These are phyloP conservation scores for Orgyia antiqua DNA, from an alignment of 2,888 invertebrate genomes.

Conservation along the genomic window DNA sequence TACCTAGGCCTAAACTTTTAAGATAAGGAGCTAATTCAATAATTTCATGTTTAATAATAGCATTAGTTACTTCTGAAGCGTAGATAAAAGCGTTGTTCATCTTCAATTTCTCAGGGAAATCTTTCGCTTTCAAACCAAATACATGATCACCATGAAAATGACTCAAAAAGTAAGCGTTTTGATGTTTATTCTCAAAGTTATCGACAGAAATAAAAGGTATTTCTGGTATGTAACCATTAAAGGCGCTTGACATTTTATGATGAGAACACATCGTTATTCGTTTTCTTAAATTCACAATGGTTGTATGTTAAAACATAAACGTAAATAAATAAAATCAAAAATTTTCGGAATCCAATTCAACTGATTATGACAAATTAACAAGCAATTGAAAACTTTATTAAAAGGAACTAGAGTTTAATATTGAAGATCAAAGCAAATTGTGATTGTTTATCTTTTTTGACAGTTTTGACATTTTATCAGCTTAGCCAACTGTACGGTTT, in stretches of 20 bases:
- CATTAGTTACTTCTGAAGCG: constrained; percentile 17
- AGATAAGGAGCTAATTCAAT: constrained; percentile 8
- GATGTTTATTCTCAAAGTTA: constrained; percentile 68
- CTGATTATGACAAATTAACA: no score
- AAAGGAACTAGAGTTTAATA: no score
- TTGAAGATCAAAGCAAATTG: no score
- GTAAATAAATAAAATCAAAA: no score
- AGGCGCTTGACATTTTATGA: constrained; percentile 47
- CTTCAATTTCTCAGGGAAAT: constrained; percentile 22
- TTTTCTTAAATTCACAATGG: background rate
- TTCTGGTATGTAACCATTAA: constrained; percentile 78
- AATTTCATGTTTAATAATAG: constrained; percentile 14
- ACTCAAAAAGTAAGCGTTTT: constrained; percentile 79
- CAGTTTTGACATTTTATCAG: no score
- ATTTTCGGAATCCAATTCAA: no score
- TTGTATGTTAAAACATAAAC: no score
- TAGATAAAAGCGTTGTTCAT: constrained; percentile 28
- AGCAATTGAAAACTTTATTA: no score
- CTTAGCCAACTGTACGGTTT: no score
- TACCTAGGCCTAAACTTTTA: constrained; percentile 15
- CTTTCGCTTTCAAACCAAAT: constrained; percentile 52
- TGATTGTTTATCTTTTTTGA: no score
- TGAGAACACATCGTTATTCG: background rate
- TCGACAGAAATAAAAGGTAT: constrained; percentile 80
- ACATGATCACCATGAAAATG: constrained; percentile 83